Base-by-base conservation (phyloP, 2,113 vertebrate species). In the Gnathochromis pfefferi region DNA sequence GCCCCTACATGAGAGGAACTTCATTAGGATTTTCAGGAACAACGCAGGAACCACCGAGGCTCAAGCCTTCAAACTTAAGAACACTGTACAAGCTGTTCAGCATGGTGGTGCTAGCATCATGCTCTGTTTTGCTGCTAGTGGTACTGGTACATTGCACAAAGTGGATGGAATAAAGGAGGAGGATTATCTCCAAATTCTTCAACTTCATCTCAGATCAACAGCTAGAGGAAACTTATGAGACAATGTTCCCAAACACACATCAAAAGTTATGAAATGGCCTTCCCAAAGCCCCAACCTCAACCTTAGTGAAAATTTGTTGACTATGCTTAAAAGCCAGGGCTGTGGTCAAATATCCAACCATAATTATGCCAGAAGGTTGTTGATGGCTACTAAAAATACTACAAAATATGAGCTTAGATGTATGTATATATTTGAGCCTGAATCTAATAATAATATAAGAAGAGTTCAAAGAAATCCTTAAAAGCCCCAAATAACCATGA, bases 201-300 rank as follows among this genome's bases (percentile, higher is more conserved):
- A 65, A n/a, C 60, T 65, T 65, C 0, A 0, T n/a, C 3, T 65
- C 60, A 65, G 6, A 65, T 65, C 60, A 65, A 65, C 60, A 65
- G 60, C 17, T 35, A 65, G 60, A 65, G 0, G 35, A 14, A 68
- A 68, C 35, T 0, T 38, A n/a, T 68, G 7, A 68, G 35, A 70
- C 63, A 13, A 21, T 68, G 60, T 38, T 38, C 11, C 63, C 1
- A 38, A 68, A 40, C 63, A 68, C 63, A 5, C 17, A 65, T 68
- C 33, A 68, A 68, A 68, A 2, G 19, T 68, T 68, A 12, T 68
- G 33, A 21, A 68, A 68, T 68, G 63, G 19, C 63, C 7, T 38
- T 68, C 63, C 63, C 33, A 40, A 5, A 68, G 19, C 19, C 33
- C 4, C 33, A 68, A 68, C 57, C 9, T 33, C 26, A 60, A 60